Percentiles rank a stretch among this genome's conserved stretches.
These are phyloP conservation scores for Amphiprion ocellaris DNA, from an alignment of 2,113 vertebrate species.

Conservation along the genomic window DNA sequence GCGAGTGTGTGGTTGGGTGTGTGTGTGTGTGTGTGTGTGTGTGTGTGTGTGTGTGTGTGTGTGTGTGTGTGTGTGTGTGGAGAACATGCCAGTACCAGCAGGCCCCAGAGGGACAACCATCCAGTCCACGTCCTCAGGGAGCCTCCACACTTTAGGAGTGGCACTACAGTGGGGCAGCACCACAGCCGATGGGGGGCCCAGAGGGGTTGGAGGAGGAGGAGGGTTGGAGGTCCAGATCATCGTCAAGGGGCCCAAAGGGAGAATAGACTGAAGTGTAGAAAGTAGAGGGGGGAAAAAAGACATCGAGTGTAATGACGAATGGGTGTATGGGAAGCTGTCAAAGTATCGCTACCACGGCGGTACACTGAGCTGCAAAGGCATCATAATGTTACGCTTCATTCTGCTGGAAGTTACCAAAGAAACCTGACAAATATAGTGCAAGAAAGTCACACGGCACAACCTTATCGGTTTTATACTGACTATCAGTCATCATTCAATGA, in stretches of 20 bases:
- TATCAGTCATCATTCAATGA: too few relatives aligned
- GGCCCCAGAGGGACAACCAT: slow-evolving; percentile 59
- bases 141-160: slow-evolving; percentile 61
- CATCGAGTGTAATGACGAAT: slow-evolving; percentile 36
- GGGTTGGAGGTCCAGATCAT: slow-evolving; percentile 23
- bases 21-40: slow-evolving; percentile 19
- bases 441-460: too few relatives aligned
- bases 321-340: slow-evolving; percentile 17
- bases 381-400: too few relatives aligned
- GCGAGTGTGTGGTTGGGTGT: slow-evolving; percentile 36
- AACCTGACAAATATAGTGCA: too few relatives aligned
- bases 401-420: too few relatives aligned
- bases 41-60: slow-evolving; percentile 35
- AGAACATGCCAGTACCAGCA: slow-evolving; percentile 44
- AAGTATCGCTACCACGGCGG: slow-evolving; percentile 11
- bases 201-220: slow-evolving; percentile 15
- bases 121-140: slow-evolving; percentile 65
- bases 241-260: slow-evolving; percentile 56
- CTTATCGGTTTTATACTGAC: too few relatives aligned
- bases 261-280: slow-evolving; percentile 36
- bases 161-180: slow-evolving; percentile 60
- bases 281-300: slow-evolving; percentile 24
- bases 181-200: slow-evolving; percentile 45
- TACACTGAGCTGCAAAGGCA: background rate
- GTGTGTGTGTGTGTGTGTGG: slow-evolving; percentile 36